Percentiles rank a stretch among this genome's conserved stretches.
These are phyloP conservation scores for Champsocephalus gunnari DNA, from an alignment of 2,797 vertebrate genomes.

Conservation along the genomic window DNA sequence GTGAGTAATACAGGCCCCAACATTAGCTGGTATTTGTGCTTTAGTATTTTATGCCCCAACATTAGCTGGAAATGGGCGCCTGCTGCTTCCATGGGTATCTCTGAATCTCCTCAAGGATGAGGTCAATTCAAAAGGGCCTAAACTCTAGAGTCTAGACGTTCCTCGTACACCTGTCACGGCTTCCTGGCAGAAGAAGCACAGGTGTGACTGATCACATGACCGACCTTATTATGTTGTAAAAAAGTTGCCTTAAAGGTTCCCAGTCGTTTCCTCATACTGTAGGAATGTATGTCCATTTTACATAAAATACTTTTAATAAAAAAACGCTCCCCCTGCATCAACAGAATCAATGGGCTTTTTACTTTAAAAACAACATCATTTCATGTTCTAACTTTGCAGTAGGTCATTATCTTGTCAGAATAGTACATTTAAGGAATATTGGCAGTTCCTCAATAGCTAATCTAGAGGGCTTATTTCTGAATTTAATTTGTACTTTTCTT, in stretches of 20 bases:
- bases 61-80: neutral
- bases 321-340: no score
- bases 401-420: no score
- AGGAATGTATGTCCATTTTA: no score
- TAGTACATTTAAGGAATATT: no score
- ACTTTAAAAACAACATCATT: no score
- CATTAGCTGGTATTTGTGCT: neutral
- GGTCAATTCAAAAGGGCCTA: neutral
- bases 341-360: no score
- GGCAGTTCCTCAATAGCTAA: neutral
- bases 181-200: slow-evolving; percentile 18
- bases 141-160: neutral
- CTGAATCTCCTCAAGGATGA: neutral
- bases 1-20: neutral
- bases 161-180: neutral
- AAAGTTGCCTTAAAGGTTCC: no score
- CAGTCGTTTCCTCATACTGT: no score
- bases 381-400: no score
- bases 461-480: neutral
- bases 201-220: slow-evolving; percentile 23
- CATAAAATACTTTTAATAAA: no score
- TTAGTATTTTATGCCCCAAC: neutral
- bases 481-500: neutral
- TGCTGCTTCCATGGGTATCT: neutral
- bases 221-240: neutral